Evolutionary conservation across 1,140 invertebrate species (phyloP), one percentile per base, ranked within the genome.

Genomic region (Drosophila parabipectinata): DNA sequence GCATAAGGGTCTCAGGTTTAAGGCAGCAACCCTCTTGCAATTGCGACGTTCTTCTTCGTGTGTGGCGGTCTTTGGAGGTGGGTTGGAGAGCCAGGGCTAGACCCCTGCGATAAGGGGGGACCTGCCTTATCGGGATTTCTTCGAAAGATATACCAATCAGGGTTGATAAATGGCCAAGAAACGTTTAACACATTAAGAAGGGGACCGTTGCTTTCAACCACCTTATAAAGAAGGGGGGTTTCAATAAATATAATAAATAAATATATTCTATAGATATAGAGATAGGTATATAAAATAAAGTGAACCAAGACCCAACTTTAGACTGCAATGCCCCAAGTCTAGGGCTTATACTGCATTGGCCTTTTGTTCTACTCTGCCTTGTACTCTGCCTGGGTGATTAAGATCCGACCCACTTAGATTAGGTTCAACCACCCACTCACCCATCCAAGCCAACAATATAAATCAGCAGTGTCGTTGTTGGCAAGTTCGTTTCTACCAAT

Each of bases 11-110:
- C 62, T 87, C 57, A 57, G 73, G 61, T 83, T 84, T 21, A 21
- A 72, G 62, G 74, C 83, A 78, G 69, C 82, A 85, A 88, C 82
- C 83, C 83, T 37, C 52, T 59, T 51, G 60, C 57, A 82, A 76
- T 75, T 82, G 78, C 78, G 82, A 71, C 78, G 78, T 87, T 78
- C 57, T 77, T 63, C 69, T 56, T 64, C 79, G 56, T 67, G 83
- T 87, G 82, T 77, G 83, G 80, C 69, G 75, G 59, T 64, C 26
- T 21, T 41, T 41, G 12, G 37, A 39, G 10, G 10, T 30, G 28
- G 28, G 21, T 21, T 21, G 21, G 1, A 21, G 21, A 21, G 21
- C 21, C 21, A 21, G 21, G 21, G 21, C 21, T 21, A 21, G 21
- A 21, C 21, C 21, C 21, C 21, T 21, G 21, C 77, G 59, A 79